phyloP scores from a whole-genome alignment of 1,140 invertebrate species.

The Eurytemora carolleeae region DNA sequence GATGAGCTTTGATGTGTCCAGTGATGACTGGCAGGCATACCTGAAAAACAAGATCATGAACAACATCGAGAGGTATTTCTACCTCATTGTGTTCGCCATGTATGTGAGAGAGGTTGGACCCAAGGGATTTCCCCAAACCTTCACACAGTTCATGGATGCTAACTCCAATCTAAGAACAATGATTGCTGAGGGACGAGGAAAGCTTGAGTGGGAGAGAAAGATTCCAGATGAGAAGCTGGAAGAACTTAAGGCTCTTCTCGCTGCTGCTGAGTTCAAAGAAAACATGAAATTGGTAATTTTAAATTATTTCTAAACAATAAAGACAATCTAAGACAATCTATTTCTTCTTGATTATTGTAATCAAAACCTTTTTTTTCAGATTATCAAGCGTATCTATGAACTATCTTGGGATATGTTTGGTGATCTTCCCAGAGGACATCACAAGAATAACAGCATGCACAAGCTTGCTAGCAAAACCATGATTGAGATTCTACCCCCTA shows the following conservation, averaged over 20 bases:
- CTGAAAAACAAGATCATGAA: conserved; percentile 15
- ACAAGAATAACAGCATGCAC: conserved; percentile 16
- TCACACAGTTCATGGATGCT: conserved; percentile 9
- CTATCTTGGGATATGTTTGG: conserved; percentile 12
- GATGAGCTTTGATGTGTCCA: conserved; percentile 14
- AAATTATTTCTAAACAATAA: neutral
- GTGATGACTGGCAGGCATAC: conserved; percentile 12
- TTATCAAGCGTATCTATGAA: conserved; percentile 15
- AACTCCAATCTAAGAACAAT: conserved; percentile 7
- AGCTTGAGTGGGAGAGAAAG: conserved; percentile 15
- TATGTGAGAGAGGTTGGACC: conserved; percentile 11
- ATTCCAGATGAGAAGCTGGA: conserved; percentile 14
- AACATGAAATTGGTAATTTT: conserved; percentile 8
- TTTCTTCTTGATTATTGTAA: too few species aligned
- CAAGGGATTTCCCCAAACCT: conserved; percentile 6
- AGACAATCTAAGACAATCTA: too few species aligned
- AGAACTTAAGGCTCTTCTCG: conserved; percentile 10
- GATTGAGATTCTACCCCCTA: conserved; percentile 13
- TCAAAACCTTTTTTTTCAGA: too few species aligned
- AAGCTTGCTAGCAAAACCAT: conserved; percentile 15
- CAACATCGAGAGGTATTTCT: conserved; percentile 15
- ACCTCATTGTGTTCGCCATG: conserved; percentile 14
- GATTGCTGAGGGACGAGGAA: conserved; percentile 13
- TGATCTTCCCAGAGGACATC: conserved; percentile 10
- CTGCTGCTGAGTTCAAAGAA: conserved; percentile 11